Conservation (phyloP, 2,797 vertebrate genomes). For the Acanthopagrus latus region DNA sequence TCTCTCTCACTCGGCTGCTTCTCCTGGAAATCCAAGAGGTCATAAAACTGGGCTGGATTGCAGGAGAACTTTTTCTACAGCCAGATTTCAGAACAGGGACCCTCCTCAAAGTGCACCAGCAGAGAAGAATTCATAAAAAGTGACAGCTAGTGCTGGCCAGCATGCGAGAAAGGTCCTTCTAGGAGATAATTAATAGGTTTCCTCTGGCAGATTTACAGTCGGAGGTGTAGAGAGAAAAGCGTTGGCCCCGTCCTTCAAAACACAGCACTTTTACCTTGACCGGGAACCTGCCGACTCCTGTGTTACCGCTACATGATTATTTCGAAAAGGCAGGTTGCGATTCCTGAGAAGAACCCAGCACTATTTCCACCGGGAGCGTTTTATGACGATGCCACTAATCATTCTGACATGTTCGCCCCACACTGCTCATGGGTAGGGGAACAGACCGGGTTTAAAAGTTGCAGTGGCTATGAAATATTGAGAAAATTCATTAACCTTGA, state of each 20-base stretch:
- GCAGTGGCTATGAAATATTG: slow-evolving; percentile 61
- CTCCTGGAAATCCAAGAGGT: slow-evolving; percentile 57
- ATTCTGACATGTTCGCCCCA: slow-evolving; percentile 60
- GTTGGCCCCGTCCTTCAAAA: slow-evolving; percentile 67
- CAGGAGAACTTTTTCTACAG: slow-evolving; percentile 57
- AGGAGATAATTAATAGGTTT: slow-evolving; percentile 76
- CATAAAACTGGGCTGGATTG: slow-evolving; percentile 64
- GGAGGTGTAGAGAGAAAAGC: slow-evolving; percentile 46
- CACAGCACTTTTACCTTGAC: slow-evolving; percentile 70
- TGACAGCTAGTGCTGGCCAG: slow-evolving; percentile 67
- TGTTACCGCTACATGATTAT: slow-evolving; percentile 55
- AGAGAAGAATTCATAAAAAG: slow-evolving; percentile 74
- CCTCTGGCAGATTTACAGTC: slow-evolving; percentile 76
- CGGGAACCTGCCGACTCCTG: slow-evolving; percentile 37
- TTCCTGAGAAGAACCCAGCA: slow-evolving; percentile 46
- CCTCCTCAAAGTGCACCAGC: slow-evolving; percentile 63
- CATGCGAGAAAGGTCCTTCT: slow-evolving; percentile 67
- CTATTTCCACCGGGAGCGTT: slow-evolving; percentile 56
- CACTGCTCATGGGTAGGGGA: slow-evolving; percentile 43
- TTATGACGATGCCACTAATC: slow-evolving; percentile 69
- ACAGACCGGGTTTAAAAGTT: slow-evolving; percentile 47
- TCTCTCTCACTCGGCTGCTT: slow-evolving; percentile 6
- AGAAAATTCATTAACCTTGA: slow-evolving; percentile 70
- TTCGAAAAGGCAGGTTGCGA: slow-evolving; percentile 52
- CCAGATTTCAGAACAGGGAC: slow-evolving; percentile 58